Base-by-base conservation (phyloP, 1,140 invertebrate species). In the Sminthurinus signatus region DNA sequence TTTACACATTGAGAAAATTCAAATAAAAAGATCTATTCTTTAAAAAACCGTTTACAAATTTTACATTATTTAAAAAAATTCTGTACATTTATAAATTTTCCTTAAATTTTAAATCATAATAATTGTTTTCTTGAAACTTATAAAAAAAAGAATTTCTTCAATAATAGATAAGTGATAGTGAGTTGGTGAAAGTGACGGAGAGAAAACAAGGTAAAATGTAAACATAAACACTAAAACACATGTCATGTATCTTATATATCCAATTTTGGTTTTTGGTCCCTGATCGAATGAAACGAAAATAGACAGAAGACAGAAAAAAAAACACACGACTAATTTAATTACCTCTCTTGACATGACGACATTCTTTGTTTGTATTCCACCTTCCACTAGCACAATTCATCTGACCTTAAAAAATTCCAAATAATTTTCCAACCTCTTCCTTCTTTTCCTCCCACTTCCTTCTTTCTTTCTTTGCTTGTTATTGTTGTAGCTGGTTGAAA, bases 291-390 rank as follows among this genome's bases (percentile, higher is more conserved):
- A n/a, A n/a, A n/a, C n/a, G n/a, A n/a, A n/a, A n/a, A n/a, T n/a
- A n/a, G n/a, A n/a, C n/a, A n/a, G n/a, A n/a, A n/a, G n/a, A n/a
- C n/a, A n/a, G n/a, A n/a, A n/a, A n/a, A n/a, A n/a, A n/a, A n/a
- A n/a, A n/a, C n/a, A n/a, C n/a, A n/a, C n/a, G n/a, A n/a, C n/a
- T n/a, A n/a, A 10, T 39, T 39, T 39, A 10, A 39, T 69, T 77
- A 81, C 80, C 80, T 81, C 80, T 81, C 80, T 81, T 79, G 80
- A 80, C 80, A 81, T 81, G 80, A 81, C 80, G 79, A 80, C 80
- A 81, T 78, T 76, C 78, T 75, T 79, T 78, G 77, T 28, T 19
- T 27, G 8, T 12, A 25, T 48, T n/a, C 44, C 48, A 72, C 68
- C 64, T 32, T 42, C 57, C 74, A 36, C n/a, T n/a, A n/a, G n/a